Base-by-base conservation (phyloP, 2,113 vertebrate species). In the Chionomys nivalis region DNA sequence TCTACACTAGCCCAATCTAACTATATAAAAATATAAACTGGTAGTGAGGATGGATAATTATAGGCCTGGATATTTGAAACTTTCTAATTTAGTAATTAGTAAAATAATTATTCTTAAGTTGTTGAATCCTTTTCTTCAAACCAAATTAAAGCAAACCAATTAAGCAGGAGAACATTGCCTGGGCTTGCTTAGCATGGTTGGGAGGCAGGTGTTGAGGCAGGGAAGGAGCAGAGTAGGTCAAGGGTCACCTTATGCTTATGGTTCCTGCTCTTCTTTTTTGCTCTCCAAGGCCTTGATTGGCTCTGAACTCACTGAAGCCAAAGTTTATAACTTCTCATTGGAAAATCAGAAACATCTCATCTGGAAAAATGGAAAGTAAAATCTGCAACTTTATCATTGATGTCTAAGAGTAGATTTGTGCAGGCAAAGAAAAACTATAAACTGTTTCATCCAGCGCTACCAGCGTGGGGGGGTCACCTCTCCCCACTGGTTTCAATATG, bases 81-180 rank as follows among this genome's bases (percentile, higher is more conserved):
- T 42, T 52, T 31, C 73, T n/a, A 91, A 95, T 73, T 89, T 44
- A 11, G 19, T 92, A 24, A 95, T 92, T 95, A 95, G 36, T 33
- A 92, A 95, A 94, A 94, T 95, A 83, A 79, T 90, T 75, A 47
- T 58, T 91, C 89, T 93, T 91, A 93, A 89, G 31, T 94, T 92
- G 28, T 92, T 93, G 47, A 63, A 68, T 26, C 10, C 58, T 95
- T 93, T 95, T 47, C 52, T 93, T 93, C 26, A 87, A 97, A 70
- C 24, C 23, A 28, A 93, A 58, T 93, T 86, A 96, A 95, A 91
- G 24, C 72, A 88, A 91, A 82, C 13, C 23, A 75, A 44, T 88
- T 68, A 86, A 78, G 12, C 81, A 79, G 68, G 65, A 92, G 72
- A 89, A 87, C 81, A 28, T 42, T 52, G 44, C 72, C 79, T 66